Conservation (phyloP, 2,888 invertebrate species). For the Conomelus anceps region DNA sequence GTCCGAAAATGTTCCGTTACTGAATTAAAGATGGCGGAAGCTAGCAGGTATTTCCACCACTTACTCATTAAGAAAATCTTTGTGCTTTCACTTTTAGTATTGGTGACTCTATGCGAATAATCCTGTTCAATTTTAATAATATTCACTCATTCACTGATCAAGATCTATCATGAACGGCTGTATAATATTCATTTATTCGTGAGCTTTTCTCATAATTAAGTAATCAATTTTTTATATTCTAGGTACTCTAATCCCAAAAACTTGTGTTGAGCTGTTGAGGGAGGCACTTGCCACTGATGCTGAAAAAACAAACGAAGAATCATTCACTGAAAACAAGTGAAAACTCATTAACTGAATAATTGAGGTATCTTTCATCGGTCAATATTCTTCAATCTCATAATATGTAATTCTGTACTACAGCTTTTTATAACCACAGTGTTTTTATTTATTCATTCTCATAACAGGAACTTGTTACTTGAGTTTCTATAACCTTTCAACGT, state of each 20-base stretch:
- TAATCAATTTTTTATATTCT: conserved; percentile 27
- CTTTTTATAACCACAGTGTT: not conserved
- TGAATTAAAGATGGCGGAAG: no score
- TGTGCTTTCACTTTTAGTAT: no score
- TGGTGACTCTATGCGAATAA: no score
- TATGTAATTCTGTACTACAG: not conserved
- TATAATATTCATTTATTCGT: no score
- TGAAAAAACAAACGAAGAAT: conserved; percentile 63
- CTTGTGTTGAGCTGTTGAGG: conserved; percentile 71
- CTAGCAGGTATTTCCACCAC: no score
- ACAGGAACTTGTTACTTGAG: not conserved
- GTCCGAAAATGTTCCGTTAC: no score
- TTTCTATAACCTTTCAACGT: not conserved
- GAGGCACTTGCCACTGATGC: conserved; percentile 75
- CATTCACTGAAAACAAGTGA: conserved; percentile 59
- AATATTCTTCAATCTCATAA: not conserved
- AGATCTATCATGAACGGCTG: no score
- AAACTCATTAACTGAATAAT: conserved; percentile 24
- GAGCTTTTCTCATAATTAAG: not conserved
- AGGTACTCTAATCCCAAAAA: conserved; percentile 84
- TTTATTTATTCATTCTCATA: not conserved
- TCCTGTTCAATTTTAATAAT: no score
- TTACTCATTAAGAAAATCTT: no score
- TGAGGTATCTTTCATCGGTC: not conserved
- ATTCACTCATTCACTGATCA: no score